These are phyloP conservation scores for Lepidurus apus DNA, from an alignment of 1,140 invertebrate genomes.

Conservation along the genomic window DNA sequence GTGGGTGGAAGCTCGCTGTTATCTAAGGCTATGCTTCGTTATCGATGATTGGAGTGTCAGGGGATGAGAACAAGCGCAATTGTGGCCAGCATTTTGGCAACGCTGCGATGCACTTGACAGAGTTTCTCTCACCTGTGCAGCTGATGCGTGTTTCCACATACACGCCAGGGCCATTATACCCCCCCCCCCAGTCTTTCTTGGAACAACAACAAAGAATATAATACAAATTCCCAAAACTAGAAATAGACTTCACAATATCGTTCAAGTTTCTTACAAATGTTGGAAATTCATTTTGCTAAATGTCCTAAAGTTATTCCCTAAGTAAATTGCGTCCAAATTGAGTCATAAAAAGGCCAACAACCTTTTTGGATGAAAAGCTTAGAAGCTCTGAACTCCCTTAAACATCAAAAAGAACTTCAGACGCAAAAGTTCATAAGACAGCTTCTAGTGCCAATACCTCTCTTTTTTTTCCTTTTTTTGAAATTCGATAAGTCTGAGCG, in stretches of 20 bases:
- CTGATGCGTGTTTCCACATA: slow-evolving; percentile 18
- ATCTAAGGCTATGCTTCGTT: slow-evolving; percentile 3
- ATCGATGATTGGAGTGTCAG: slow-evolving; percentile 16
- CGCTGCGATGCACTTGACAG: slow-evolving; percentile 20
- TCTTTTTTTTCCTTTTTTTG: too few species aligned
- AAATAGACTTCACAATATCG: not conserved
- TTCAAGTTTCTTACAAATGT: not conserved
- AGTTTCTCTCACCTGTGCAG: slow-evolving; percentile 21
- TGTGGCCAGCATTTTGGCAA: slow-evolving; percentile 10
- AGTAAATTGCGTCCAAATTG: too few species aligned
- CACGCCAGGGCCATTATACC: not conserved
- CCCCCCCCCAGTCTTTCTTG: not conserved
- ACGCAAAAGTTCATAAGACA: too few species aligned
- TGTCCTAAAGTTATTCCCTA: not conserved
- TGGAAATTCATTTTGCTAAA: not conserved
- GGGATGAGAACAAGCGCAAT: slow-evolving; percentile 7
- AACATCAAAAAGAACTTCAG: too few species aligned
- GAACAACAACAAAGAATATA: slow-evolving; percentile 9
- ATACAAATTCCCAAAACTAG: not conserved
- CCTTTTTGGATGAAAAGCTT: too few species aligned
- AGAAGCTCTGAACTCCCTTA: too few species aligned
- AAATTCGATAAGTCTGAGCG: too few species aligned
- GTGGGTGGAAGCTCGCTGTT: not conserved
- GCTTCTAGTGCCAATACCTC: too few species aligned
- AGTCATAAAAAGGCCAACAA: too few species aligned